Evolutionary conservation across 2,888 invertebrate species (phyloP).

Genomic region (Ichneumon xanthorius): DNA sequence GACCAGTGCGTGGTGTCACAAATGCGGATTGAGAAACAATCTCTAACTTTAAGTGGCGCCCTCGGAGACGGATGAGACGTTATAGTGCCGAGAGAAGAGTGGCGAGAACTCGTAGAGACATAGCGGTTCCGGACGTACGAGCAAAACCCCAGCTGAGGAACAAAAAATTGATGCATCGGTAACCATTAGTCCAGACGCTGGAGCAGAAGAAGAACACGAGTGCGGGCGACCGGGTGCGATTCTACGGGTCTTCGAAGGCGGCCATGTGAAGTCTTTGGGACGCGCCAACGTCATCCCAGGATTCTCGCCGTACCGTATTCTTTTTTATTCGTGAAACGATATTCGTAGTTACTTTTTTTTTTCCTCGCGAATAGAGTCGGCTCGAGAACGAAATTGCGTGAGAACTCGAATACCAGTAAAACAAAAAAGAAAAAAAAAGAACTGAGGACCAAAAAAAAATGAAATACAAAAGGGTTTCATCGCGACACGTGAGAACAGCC

Average conservation of each 20-base stretch:
- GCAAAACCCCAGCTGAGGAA: neutral
- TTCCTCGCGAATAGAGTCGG: neutral
- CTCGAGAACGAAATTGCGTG: conserved; percentile 2
- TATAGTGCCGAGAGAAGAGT: neutral
- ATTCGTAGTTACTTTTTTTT: neutral
- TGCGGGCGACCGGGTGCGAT: conserved; percentile 3
- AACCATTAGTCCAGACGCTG: conserved; percentile 26
- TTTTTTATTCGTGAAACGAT: conserved; percentile 7
- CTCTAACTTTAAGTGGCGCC: neutral
- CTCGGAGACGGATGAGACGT: conserved; percentile 13
- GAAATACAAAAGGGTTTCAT: conserved; percentile 34
- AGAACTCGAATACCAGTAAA: neutral
- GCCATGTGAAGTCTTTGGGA: conserved; percentile 3
- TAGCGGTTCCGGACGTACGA: neutral
- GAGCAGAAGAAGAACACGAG: neutral
- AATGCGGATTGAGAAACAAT: neutral
- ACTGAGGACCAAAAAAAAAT: neutral
- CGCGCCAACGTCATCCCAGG: conserved; percentile 5
- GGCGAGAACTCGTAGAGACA: conserved; percentile 16
- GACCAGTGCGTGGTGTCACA: neutral
- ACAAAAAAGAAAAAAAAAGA: conserved; percentile 5
- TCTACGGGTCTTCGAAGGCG: conserved; percentile 18
- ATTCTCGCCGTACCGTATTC: neutral
- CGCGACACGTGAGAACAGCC: conserved; percentile 54
- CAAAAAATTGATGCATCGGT: conserved; percentile 50